Evolutionary conservation across 2,113 vertebrate species (phyloP).

Genomic region (Megaleporinus macrocephalus): DNA sequence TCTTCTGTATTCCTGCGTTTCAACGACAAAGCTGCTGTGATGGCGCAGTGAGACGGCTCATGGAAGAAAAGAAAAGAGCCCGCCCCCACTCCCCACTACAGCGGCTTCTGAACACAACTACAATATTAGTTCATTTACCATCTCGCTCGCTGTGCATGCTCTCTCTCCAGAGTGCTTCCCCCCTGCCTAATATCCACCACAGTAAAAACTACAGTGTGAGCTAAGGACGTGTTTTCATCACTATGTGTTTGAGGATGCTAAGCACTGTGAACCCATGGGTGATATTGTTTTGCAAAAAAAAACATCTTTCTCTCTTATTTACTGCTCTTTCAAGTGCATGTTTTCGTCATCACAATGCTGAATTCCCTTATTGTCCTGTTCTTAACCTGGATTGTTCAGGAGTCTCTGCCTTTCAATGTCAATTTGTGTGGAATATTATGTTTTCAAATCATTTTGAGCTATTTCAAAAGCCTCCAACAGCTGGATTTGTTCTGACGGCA

Average conservation of each 20-base stretch:
- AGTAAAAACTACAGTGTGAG: constrained; percentile 4
- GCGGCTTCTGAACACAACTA: not conserved
- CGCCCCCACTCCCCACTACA: not conserved
- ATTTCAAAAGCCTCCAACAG: too few relatives aligned
- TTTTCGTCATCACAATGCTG: not conserved
- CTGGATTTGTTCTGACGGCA: too few relatives aligned
- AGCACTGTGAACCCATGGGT: not conserved
- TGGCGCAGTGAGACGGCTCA: not conserved
- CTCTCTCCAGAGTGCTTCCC: not conserved
- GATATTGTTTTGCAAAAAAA: not conserved
- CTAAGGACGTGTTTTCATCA: constrained; percentile 20
- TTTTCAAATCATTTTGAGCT: not conserved
- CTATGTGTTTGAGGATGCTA: not conserved
- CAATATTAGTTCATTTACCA: not conserved
- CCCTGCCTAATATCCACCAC: not conserved
- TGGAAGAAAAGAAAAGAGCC: not conserved
- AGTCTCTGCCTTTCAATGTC: not conserved
- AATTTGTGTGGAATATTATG: not conserved
- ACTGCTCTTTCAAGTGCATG: not conserved
- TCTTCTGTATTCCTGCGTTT: not conserved
- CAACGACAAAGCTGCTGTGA: not conserved
- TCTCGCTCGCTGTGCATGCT: not conserved
- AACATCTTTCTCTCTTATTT: not conserved
- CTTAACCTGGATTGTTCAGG: not conserved
- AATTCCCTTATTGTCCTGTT: not conserved